Evolutionary conservation across 1,140 invertebrate genomes (phyloP), one percentile per base, ranked within the genome.

Genomic region (Apis cerana): DNA sequence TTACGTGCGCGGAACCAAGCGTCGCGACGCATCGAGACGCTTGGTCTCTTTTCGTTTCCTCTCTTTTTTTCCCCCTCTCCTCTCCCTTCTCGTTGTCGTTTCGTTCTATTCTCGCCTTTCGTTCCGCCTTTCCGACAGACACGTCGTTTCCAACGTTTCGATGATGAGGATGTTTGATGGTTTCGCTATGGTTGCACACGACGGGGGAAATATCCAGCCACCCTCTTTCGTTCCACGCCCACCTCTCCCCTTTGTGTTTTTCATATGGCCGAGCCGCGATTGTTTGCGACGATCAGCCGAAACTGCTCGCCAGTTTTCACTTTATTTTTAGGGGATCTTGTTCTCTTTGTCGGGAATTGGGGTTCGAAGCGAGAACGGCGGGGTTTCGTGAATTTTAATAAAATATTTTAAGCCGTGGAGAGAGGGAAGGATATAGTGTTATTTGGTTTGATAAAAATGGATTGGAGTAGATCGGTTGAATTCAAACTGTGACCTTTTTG

Each of bases 1-100:
- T 85, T 85, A 81, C 64, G 67, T 76, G 65, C 70, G 64, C 67
- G 58, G 70, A 87, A 85, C 80, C 74, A 43, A 75, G 17, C 71
- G 80, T 80, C 75, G 80, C 80, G 65, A 67, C 59, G 52, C 52
- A 15, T 27, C 9, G 54, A 65, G 80, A 82, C 56, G 62, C 52
- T 54, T 33, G 2, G 19, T n/a, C 19, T 21, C n/a, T 68, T 9
- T 48, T 33, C 21, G 33, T 33, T 69, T 2, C 17, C 48, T 61
- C 17, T 5, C 9, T 61, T 61, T 43, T 71, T 7, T 27, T 9
- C 12, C 13, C 17, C 15, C 48, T 61, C 17, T 5, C 4, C 17
- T 27, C 52, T 52, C 52, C 13, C n/a, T 43, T 43, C 2, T 52
- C 11, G 61, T 27, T 33, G 3, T 33, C 2, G 33, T 62, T 62